Percentiles rank a stretch among this genome's conserved stretches.
phyloP scores from a whole-genome alignment of 92 coral and sea anemone genomes.

The Actinernus sp. region DNA sequence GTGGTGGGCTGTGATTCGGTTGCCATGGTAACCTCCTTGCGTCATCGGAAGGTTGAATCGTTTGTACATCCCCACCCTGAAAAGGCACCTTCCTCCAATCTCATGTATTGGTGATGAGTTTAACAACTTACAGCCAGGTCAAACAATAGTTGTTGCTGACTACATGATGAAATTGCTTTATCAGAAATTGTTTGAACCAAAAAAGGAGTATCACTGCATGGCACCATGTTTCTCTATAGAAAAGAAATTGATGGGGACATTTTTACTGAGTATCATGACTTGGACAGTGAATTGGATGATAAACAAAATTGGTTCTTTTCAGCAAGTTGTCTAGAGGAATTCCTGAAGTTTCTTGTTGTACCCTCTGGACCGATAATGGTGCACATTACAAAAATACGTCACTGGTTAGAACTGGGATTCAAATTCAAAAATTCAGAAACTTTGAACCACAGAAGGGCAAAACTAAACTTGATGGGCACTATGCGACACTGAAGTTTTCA shows the following conservation, averaged over 20 bases:
- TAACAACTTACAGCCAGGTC: too few species aligned
- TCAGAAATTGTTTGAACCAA: conserved; percentile 48
- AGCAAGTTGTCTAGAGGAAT: conserved; percentile 48
- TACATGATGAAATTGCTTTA: conserved; percentile 73
- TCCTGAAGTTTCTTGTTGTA: conserved; percentile 2
- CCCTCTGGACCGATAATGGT: conserved; percentile 75
- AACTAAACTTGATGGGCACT: conserved; percentile 62
- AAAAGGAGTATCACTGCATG: conserved; percentile 65
- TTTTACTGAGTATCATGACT: conserved; percentile 35
- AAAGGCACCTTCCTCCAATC: too few species aligned
- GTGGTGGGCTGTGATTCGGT: too few species aligned
- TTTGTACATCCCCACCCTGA: too few species aligned
- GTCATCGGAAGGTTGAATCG: too few species aligned
- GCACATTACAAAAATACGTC: conserved; percentile 61
- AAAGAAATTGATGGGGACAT: conserved; percentile 18
- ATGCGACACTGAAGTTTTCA: conserved; percentile 52
- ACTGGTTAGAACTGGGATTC: conserved; percentile 25
- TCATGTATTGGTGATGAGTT: too few species aligned
- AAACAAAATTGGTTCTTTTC: conserved; percentile 64
- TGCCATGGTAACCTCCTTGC: too few species aligned
- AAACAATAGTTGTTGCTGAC: too few species aligned
- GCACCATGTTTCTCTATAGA: conserved; percentile 50
- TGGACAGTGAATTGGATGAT: conserved; percentile 41
- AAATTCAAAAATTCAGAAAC: conserved; percentile 16
- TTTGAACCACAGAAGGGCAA: conserved; percentile 75